Evolutionary conservation across 2,113 vertebrate species (phyloP).

Genomic region (Tricholaema leucomelas): DNA sequence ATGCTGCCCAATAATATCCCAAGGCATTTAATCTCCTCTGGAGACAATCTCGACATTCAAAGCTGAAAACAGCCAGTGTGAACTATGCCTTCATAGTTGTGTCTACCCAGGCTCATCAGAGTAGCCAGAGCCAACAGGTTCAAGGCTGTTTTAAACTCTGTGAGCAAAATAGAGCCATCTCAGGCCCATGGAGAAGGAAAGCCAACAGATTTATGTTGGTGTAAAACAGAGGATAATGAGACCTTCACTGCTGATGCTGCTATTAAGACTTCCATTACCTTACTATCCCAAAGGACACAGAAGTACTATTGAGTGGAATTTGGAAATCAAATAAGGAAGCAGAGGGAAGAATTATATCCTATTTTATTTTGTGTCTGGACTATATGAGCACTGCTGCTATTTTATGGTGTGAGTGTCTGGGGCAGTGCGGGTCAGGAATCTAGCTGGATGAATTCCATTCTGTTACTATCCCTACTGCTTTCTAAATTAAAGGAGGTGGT

Average conservation of each 20-base stretch:
- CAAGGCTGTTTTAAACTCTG: neutral
- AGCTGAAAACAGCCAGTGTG: neutral
- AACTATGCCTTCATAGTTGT: neutral
- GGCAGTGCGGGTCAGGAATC: constrained; percentile 1
- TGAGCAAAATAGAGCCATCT: neutral
- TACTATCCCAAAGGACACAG: neutral
- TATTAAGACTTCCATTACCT: neutral
- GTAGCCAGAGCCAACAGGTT: neutral
- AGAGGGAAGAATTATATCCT: constrained; percentile 11
- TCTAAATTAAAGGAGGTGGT: constrained; percentile 69
- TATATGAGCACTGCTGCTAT: constrained; percentile 1
- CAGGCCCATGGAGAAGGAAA: neutral
- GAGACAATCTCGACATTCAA: neutral
- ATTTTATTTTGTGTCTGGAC: constrained; percentile 47
- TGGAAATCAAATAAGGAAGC: constrained; percentile 11
- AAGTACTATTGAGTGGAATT: constrained; percentile 13
- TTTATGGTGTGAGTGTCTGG: constrained; percentile 31
- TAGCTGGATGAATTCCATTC: constrained; percentile 25
- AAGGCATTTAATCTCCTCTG: neutral
- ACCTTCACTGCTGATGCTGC: neutral
- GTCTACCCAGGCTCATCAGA: neutral
- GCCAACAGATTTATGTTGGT: neutral
- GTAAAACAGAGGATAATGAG: neutral
- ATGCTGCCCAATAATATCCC: neutral
- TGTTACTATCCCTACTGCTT: neutral